Evolutionary conservation across 2,888 invertebrate genomes (phyloP), one percentile per base, ranked within the genome.

Genomic region (Dryobota labecula): DNA sequence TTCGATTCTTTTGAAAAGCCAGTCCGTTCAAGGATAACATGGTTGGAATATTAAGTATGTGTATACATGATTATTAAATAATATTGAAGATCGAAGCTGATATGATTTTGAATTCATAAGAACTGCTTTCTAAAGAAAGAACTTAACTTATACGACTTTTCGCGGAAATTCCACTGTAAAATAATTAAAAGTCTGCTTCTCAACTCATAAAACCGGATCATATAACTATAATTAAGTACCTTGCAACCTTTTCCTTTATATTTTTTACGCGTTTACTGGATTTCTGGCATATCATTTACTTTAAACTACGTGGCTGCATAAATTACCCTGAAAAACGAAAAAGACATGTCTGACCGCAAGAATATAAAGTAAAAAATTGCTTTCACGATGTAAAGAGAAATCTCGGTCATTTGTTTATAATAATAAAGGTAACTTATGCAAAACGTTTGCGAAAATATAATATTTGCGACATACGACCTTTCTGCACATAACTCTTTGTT

Each of bases 11-110:
- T 72, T 68, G 54, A 69, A 76, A 76, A 77, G 41, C 64, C 47
- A 68, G 67, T 70, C 49, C 43, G 65, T 65, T 73, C 78, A 86
- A 87, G 86, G 87, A 76, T 77, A 75, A 54, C 70, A 30, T 64
- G 75, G 15, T 63, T 65, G 49, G 47, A 61, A 78, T 77, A 54
- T 49, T 70, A 68, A 73, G 54, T 36, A 51, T 49, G 33, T 63
- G 43, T 72, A 53, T n/a, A 27, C 11, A 60, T 30, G 13, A 51
- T 51, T 43, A 71, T 27, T 56, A 4, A 57, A 67, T 56, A 18
- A 53, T 27, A 57, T 47, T 49, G 8, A 43, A 47, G 33, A 33
- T 30, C 13, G n/a, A 65, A 30, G 15, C 15, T 43, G 9, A 33
- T 9, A 27, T 41, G 7, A 30, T 30, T 45, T 15, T 72, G 18